Evolutionary conservation across 2,888 invertebrate species (phyloP), one percentile per base, ranked within the genome.

Genomic region (Microlaimidae sp.): DNA sequence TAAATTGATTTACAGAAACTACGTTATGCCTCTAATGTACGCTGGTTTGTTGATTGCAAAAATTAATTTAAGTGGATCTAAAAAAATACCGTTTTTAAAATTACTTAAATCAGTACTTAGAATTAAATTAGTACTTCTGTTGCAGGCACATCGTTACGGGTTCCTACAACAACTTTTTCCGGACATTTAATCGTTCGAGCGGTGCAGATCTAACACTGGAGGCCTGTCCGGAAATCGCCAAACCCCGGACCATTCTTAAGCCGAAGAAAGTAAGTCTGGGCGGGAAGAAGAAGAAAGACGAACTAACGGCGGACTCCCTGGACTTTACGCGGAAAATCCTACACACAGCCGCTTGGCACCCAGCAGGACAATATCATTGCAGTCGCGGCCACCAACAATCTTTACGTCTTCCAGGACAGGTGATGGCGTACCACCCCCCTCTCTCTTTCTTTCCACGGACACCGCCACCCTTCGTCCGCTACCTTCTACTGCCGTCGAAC

Each of bases 251-350:
- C 67, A 80, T 90, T 71, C 79, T 93, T 65, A 86, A 89, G 69
- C 87, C 90, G 64, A 79, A 89, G 57, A 85, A 89, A 77, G 78
- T 79, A 61, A 58, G 58, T 42, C 32, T 57, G 68, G 88, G 87
- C 62, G 87, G 87, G 66, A 93, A 92, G 78, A 82, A 92, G 73
- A 92, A 92, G 80, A 92, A 92, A 77, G 89, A 89, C 75, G 70
- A 90, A 74, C 89, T 90, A 71, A 85, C 85, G n/a, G 58, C 61
- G 13, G 95, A 97, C 77, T 89, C 90, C 75, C 78, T 99, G 74
- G 95, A 99, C 78, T 97, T 93, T 77, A 90, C 89, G 75, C 92
- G 93, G 78, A 97, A 97, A 78, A 97, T 97, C 64, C 78, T 99
- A 65, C 95, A 99, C 76, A n/a, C n/a, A n/a, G 72, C 95, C 58